A percentile compares a stretch with the other conserved stretches of the same genome.
Conservation (phyloP, 2,113 vertebrate species). For the Cavia aperea region DNA sequence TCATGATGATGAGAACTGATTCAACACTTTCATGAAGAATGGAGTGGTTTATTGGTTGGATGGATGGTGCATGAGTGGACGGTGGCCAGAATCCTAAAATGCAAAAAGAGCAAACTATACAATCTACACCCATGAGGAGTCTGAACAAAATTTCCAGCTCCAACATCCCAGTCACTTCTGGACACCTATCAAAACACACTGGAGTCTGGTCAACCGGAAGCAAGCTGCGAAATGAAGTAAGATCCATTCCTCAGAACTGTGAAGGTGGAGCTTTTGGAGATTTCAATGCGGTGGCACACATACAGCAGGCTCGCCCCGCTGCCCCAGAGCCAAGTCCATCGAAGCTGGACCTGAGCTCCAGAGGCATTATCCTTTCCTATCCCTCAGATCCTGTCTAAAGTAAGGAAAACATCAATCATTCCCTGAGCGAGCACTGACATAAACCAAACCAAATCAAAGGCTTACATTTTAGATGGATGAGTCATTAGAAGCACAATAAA, state of each 20-base stretch:
- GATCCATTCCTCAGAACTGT: not conserved
- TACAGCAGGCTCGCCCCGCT: not conserved
- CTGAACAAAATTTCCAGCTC: not conserved
- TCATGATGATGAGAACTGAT: not conserved
- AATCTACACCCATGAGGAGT: not conserved
- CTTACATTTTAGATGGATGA: not conserved
- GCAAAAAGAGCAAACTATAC: not conserved
- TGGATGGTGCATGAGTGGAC: not conserved
- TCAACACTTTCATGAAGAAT: not conserved
- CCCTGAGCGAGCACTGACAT: not conserved
- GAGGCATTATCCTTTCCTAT: not conserved
- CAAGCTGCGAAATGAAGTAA: not conserved
- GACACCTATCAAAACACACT: not conserved
- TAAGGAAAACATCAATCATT: not conserved
- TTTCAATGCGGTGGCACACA: not conserved
- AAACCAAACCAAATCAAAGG: not conserved
- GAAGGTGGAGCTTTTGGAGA: not conserved
- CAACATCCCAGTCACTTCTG: not conserved
- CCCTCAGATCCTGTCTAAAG: not conserved
- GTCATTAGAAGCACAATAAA: not conserved
- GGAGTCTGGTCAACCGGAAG: not conserved
- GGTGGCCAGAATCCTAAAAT: not conserved
- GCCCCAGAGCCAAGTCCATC: not conserved
- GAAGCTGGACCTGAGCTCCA: not conserved
- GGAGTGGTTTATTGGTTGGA: not conserved